Base-by-base conservation (phyloP, 2,113 vertebrate genomes). In the Xenopus laevis region DNA sequence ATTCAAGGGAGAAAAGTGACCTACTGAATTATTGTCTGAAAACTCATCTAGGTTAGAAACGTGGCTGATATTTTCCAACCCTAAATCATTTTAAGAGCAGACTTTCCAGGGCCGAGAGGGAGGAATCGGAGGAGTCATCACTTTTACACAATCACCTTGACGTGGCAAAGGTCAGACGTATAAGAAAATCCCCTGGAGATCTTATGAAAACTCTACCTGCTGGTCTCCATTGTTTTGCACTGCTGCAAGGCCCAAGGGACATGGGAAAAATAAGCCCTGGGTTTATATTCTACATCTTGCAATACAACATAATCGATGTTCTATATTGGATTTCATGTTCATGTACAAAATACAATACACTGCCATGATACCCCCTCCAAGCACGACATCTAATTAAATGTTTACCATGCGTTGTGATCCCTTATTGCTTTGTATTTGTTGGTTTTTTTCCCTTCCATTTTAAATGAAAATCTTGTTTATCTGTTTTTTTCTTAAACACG, bases 11-110 rank as follows among this genome's bases (percentile, higher is more conserved):
- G 23, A 23, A 67, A 68, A 74, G 40, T 68, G 72, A 67, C 72
- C 64, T 21, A 60, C 72, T 40, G 44, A 74, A 74, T 74, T 61
- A 68, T 21, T 16, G 45, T 68, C 72, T 33, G 16, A 33, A 68
- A 20, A 23, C 17, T 1, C 64, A 58, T 15, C 40, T 10, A 40
- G 30, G 70, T 18, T 71, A 13, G 50, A 15, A 10, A 33, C 52
- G 21, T 53, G 4, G 7, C 46, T 16, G 27, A n/a, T 15, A 20
- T 13, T 20, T 50, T 71, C 4, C 13, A 50, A 15, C 27, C 27
- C 61, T 15, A 55, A 40, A 27, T 20, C 45, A 64, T 47, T 16
- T n/a, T n/a, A 33, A 33, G 6, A 33, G 6, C 6, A 5, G 1
- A 40, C 33, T 40, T 40, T 40, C 33, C 33, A 40, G 33, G 33